Evolutionary conservation across 2,113 vertebrate species (phyloP).

Genomic region (Gambusia affinis): DNA sequence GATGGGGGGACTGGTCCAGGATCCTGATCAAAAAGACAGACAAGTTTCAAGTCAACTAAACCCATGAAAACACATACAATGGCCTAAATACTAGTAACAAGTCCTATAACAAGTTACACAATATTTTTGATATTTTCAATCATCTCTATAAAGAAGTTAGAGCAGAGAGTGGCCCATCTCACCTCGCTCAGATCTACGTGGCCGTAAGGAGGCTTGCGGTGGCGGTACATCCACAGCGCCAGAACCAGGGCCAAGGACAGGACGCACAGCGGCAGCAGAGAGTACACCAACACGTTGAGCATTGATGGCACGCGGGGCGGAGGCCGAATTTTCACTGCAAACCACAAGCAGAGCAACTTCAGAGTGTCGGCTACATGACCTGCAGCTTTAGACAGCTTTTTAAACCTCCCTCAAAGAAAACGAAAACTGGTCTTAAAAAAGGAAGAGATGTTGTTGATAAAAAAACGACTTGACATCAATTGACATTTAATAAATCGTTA

Average conservation of each 20-base stretch:
- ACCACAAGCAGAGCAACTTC: slow-evolving; percentile 29
- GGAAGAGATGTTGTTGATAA: background rate
- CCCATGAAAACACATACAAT: no score
- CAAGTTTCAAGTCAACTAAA: background rate
- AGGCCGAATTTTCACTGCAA: slow-evolving; percentile 79
- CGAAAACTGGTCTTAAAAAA: background rate
- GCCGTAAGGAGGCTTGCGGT: slow-evolving; percentile 93
- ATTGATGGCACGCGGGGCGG: slow-evolving; percentile 85
- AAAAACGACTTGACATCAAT: background rate
- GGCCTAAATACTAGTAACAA: no score
- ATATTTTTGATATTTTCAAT: background rate
- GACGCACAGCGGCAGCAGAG: slow-evolving; percentile 90
- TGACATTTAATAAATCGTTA: background rate
- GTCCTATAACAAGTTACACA: background rate
- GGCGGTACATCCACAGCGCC: slow-evolving; percentile 96
- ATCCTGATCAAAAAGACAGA: slow-evolving; percentile 77
- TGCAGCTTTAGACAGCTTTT: background rate
- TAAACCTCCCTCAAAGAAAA: background rate
- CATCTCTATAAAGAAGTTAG: background rate
- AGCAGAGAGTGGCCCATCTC: slow-evolving; percentile 4
- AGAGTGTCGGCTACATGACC: slow-evolving; percentile 20
- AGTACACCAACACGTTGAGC: slow-evolving; percentile 93
- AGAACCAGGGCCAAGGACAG: slow-evolving; percentile 90
- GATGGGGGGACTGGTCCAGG: slow-evolving; percentile 89
- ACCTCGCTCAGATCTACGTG: slow-evolving; percentile 96